Evolutionary conservation across 2,888 invertebrate genomes (phyloP), one percentile per base, ranked within the genome.

Genomic region (Helobdella robusta): DNA sequence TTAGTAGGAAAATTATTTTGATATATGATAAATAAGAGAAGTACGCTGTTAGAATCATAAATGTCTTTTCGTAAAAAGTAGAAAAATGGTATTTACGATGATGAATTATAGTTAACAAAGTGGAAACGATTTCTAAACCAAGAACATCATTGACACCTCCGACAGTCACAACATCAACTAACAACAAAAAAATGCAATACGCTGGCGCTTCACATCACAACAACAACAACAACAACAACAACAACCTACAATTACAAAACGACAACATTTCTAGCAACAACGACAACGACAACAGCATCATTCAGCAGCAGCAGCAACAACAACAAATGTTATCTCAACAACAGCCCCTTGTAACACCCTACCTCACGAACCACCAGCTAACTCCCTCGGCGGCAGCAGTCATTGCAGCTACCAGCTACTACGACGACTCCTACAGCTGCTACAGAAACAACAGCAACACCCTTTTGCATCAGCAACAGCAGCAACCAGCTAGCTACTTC

Each of bases 351-450:
- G n/a, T n/a, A 40, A 40, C 44, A 15, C n/a, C 44, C 11, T n/a
- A 40, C 11, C 32, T 25, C 56, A 28, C 28, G 15, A 5, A 28
- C 28, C 30, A 2, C 18, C 28, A 30, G 56, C 32, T 30, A n/a
- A 23, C 28, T n/a, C 30, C 30, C 56, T 2, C 56, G 23, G 28
- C 56, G 25, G 23, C 56, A 4, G 30, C 28, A 15, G 30, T 32
- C 11, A n/a, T 11, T 15, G 44, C 44, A 5, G n/a, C 52, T 20
- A n/a, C 36, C 23, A 46, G 60, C 30, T 58, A 52, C 40, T 67
- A 66, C 67, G 40, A 34, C 61, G 58, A 59, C 58, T 30, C 52
- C 25, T 65, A 59, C 59, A 28, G 36, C 32, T 58, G 58, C 54
- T 67, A 65, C 44, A 35, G 44, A 23, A 35, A 60, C 18, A 1